phyloP scores from a whole-genome alignment of 2,888 invertebrate genomes.

The Nomada hirtipes region DNA sequence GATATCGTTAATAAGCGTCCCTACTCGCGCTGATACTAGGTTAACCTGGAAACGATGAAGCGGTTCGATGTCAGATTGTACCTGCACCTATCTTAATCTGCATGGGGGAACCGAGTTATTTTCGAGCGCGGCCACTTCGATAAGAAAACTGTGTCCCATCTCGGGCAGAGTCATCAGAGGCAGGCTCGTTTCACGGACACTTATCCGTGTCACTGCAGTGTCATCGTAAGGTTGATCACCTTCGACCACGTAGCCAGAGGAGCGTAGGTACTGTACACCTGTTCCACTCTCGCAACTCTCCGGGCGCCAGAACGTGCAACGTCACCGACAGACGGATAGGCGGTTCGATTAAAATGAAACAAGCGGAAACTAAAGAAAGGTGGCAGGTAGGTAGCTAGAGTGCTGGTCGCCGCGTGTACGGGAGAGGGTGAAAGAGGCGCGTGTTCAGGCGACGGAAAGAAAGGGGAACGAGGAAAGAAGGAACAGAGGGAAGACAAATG shows the following conservation, averaged over 20 bases:
- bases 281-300: no score
- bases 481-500: conserved; percentile 81
- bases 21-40: conserved; percentile 6
- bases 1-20: conserved; percentile 34
- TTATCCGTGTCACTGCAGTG: no score
- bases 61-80: not conserved
- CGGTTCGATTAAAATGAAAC: conserved; percentile 48
- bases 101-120: not conserved
- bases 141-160: no score
- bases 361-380: conserved; percentile 6
- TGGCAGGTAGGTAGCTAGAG: not conserved
- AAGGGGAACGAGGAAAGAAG: conserved; percentile 61
- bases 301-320: no score
- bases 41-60: conserved; percentile 18
- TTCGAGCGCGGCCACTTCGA: not conserved
- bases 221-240: no score
- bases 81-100: not conserved
- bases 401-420: conserved; percentile 18
- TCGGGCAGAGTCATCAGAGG: no score
- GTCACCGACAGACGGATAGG: not conserved
- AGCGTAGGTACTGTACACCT: no score
- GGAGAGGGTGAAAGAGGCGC: conserved; percentile 56
- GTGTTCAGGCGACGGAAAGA: conserved; percentile 56
- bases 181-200: no score
- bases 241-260: no score